Percentiles rank a stretch among this genome's conserved stretches.
Conservation (phyloP, 2,797 vertebrate species). For the Steatocranus sp. region DNA sequence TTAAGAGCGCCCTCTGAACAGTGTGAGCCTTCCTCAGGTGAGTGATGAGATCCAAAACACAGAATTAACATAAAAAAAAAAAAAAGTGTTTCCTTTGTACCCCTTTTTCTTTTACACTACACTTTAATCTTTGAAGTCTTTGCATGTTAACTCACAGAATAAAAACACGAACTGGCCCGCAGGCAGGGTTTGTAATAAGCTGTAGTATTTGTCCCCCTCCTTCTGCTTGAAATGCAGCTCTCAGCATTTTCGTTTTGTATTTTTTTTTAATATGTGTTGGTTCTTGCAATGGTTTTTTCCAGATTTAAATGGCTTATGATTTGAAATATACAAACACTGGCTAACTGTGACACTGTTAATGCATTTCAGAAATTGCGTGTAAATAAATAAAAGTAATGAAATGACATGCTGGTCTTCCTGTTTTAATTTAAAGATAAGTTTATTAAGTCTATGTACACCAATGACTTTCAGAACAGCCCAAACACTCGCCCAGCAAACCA, state of each 20-base stretch:
- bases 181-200: conserved; percentile 84
- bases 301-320: conserved; percentile 63
- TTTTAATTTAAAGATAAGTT: conserved; percentile 39
- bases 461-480: conserved; percentile 5
- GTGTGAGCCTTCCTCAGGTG: conserved; percentile 55
- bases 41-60: conserved; percentile 27
- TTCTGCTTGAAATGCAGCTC: conserved; percentile 62
- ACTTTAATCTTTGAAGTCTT: conserved; percentile 48
- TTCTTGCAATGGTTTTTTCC: conserved; percentile 46
- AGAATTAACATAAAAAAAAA: neutral
- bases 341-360: conserved; percentile 77
- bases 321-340: conserved; percentile 73
- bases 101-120: conserved; percentile 49
- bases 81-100: neutral
- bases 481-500: neutral
- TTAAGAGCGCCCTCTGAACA: conserved; percentile 43
- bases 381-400: conserved; percentile 79
- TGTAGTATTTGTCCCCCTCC: conserved; percentile 63
- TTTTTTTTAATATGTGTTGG: conserved; percentile 32
- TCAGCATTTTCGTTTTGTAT: conserved; percentile 50
- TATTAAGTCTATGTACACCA: conserved; percentile 71
- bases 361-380: conserved; percentile 72
- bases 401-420: neutral
- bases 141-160: conserved; percentile 60
- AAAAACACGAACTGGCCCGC: conserved; percentile 79